Evolutionary conservation across 2,888 invertebrate species (phyloP).

Genomic region (Volucella bombylans): DNA sequence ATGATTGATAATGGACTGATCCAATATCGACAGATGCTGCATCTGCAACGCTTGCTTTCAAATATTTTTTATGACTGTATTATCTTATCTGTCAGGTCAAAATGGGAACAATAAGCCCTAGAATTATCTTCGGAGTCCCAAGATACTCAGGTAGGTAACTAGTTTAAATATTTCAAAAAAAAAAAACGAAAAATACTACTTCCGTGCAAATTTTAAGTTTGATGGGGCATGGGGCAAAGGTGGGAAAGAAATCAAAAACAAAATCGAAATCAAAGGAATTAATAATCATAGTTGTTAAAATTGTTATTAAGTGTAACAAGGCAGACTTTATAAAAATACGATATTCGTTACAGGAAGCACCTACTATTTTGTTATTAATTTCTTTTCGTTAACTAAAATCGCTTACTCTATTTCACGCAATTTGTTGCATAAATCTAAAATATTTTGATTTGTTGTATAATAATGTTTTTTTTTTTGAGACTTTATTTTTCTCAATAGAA

Average conservation of each 20-base stretch:
- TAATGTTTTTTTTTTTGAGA: slow-evolving; percentile 28
- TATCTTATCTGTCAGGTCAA: too few relatives aligned
- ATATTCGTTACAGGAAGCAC: slow-evolving; percentile 57
- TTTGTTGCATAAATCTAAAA: slow-evolving; percentile 60
- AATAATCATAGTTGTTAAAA: slow-evolving; percentile 41
- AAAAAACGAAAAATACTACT: too few relatives aligned
- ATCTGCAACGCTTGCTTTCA: too few relatives aligned
- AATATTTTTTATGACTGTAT: too few relatives aligned
- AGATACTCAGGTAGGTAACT: too few relatives aligned
- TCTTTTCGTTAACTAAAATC: slow-evolving; percentile 47
- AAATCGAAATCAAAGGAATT: neutral
- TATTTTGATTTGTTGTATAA: slow-evolving; percentile 19
- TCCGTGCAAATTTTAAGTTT: too few relatives aligned
- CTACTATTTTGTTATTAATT: slow-evolving; percentile 39
- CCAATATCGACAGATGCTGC: too few relatives aligned
- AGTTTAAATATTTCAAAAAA: too few relatives aligned
- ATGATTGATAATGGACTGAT: too few relatives aligned
- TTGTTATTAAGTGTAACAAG: slow-evolving; percentile 37
- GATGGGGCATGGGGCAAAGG: too few relatives aligned
- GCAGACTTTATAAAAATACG: slow-evolving; percentile 54
- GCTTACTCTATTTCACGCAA: slow-evolving; percentile 50
- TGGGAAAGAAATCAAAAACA: neutral
- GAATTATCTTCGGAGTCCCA: too few relatives aligned
- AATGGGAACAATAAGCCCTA: too few relatives aligned
- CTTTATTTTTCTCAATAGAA: slow-evolving; percentile 46